Conservation (phyloP, 2,113 vertebrate genomes). For the Tympanuchus pallidicinctus region DNA sequence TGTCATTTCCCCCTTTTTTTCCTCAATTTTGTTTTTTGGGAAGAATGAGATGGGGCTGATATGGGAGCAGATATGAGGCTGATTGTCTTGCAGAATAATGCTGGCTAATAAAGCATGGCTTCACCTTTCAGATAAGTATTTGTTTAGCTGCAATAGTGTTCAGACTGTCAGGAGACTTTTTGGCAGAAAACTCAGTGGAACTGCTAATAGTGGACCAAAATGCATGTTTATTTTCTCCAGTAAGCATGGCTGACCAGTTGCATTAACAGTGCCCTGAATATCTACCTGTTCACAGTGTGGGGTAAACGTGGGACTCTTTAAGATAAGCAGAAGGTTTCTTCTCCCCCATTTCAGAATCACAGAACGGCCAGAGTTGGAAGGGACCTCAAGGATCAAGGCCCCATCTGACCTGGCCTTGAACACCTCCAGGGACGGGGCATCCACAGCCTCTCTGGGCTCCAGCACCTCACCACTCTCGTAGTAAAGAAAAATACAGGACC, state of each 20-base stretch:
- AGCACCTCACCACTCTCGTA: no score
- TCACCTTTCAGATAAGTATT: background rate
- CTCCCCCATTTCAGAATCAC: accelerated
- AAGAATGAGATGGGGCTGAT: background rate
- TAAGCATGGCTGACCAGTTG: background rate
- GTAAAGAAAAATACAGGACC: accelerated
- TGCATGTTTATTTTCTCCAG: background rate
- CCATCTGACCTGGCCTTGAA: no score
- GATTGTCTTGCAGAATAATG: background rate
- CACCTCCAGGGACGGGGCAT: no score
- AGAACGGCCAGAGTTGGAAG: no score
- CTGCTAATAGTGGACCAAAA: background rate
- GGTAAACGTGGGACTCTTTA: background rate
- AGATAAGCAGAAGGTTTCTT: background rate
- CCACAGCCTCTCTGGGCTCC: no score
- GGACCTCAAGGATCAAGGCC: no score
- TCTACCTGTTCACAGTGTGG: background rate
- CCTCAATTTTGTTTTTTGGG: background rate
- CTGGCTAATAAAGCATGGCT: background rate
- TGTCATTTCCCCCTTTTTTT: background rate
- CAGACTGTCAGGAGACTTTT: background rate
- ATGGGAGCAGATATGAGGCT: background rate
- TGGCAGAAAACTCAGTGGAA: background rate
- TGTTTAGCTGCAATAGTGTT: background rate
- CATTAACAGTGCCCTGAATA: background rate